Percentiles rank a stretch among this genome's conserved stretches.
phyloP scores from a whole-genome alignment of 2,888 invertebrate genomes.

The Pheosia gnoma region DNA sequence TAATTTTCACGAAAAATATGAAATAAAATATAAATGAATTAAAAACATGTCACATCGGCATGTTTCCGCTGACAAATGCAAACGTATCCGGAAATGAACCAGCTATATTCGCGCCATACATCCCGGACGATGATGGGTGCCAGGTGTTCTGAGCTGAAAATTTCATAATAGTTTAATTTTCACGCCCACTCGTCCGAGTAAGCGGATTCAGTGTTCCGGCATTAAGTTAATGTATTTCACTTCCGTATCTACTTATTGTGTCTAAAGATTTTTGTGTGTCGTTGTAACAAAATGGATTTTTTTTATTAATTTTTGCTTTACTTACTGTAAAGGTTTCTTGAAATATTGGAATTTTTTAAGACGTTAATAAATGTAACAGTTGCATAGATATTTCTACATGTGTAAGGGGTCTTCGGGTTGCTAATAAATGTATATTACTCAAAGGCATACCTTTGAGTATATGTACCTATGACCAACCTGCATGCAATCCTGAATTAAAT shows the following conservation, averaged over 20 bases:
- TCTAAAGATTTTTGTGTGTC: not conserved
- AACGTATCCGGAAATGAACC: slow-evolving; percentile 49
- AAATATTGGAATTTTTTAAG: no score
- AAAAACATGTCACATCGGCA: slow-evolving; percentile 9
- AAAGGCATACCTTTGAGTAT: no score
- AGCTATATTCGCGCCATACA: slow-evolving; percentile 53
- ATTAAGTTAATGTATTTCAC: not conserved
- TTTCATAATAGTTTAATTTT: slow-evolving; percentile 56
- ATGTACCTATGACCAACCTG: no score
- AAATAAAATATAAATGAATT: not conserved
- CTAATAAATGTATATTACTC: no score
- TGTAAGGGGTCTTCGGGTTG: no score
- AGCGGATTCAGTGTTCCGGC: slow-evolving; percentile 28
- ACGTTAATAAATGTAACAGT: no score
- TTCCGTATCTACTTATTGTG: not conserved
- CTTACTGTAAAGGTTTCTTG: no score
- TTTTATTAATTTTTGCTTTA: no score
- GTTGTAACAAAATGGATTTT: not conserved
- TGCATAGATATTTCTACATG: no score
- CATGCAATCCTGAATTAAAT: no score
- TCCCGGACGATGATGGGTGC: slow-evolving; percentile 44
- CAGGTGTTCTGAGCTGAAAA: slow-evolving; percentile 52
- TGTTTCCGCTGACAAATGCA: slow-evolving; percentile 52
- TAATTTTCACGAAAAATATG: not conserved
- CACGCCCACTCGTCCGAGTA: slow-evolving; percentile 35